phyloP scores from a whole-genome alignment of 2,797 vertebrate species.

The Cephalopachus bancanus region DNA sequence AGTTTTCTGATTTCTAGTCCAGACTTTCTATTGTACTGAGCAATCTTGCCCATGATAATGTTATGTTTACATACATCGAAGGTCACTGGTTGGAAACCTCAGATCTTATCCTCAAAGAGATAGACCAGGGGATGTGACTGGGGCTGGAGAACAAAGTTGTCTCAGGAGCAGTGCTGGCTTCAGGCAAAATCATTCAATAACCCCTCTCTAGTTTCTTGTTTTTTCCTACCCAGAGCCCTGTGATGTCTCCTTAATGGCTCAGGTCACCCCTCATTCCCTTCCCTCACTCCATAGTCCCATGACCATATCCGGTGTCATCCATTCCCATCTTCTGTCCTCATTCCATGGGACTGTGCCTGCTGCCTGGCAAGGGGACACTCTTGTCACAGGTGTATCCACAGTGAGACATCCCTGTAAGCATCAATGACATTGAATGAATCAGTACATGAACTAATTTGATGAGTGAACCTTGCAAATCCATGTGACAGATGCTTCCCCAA shows the following conservation, averaged over 20 bases:
- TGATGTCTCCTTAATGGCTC: background rate
- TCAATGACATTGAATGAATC: background rate
- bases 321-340: background rate
- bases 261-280: rapidly evolving
- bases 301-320: too few relatives aligned
- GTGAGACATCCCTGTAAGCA: background rate
- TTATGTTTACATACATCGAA: slow-evolving; percentile 33
- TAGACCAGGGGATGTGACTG: slow-evolving; percentile 36
- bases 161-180: background rate
- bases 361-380: background rate
- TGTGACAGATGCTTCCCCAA: background rate
- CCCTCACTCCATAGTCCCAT: rapidly evolving
- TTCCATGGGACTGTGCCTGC: background rate
- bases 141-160: background rate
- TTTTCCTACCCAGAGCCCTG: background rate
- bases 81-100: slow-evolving; percentile 4
- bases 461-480: background rate
- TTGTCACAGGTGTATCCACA: background rate
- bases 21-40: background rate
- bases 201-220: background rate
- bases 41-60: background rate
- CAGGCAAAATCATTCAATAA: background rate
- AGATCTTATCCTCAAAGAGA: slow-evolving; percentile 46
- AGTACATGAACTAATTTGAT: background rate
- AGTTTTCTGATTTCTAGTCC: background rate